Evolutionary conservation across 2,888 invertebrate genomes (phyloP).

Genomic region (Pegoplata infirma): DNA sequence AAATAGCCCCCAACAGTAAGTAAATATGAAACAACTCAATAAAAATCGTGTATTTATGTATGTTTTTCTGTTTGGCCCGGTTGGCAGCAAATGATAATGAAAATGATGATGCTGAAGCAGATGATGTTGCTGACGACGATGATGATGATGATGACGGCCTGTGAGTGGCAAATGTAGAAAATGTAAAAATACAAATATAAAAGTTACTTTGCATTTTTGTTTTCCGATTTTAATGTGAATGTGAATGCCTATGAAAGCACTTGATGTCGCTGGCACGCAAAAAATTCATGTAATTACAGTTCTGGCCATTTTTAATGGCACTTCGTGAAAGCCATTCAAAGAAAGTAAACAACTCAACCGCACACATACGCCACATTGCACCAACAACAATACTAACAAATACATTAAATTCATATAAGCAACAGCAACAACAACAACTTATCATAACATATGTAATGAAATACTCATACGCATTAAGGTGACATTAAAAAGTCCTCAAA

Average conservation of each 20-base stretch:
- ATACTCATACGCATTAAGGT: background rate
- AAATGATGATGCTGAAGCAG: background rate
- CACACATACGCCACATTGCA: slow-evolving; percentile 25
- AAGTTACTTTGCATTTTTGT: slow-evolving; percentile 14
- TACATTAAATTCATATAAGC: slow-evolving; percentile 1
- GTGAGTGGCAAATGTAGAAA: slow-evolving; percentile 12
- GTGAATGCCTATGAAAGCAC: slow-evolving; percentile 48
- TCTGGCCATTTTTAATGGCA: slow-evolving; percentile 57
- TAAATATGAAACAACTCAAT: slow-evolving; percentile 61
- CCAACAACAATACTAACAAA: slow-evolving; percentile 2
- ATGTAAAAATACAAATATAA: too few species aligned
- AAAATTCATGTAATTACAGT: slow-evolving; percentile 55
- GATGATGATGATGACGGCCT: background rate
- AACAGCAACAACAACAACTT: background rate
- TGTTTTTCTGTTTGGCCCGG: background rate
- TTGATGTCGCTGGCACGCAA: slow-evolving; percentile 58
- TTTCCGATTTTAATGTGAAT: slow-evolving; percentile 28
- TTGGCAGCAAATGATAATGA: background rate
- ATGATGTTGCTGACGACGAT: background rate
- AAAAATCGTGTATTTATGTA: slow-evolving; percentile 51
- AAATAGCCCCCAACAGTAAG: slow-evolving; percentile 59
- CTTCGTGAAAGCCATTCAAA: slow-evolving; percentile 56
- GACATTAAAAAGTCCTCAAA: too few species aligned
- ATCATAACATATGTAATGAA: slow-evolving; percentile 25
- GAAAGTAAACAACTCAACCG: slow-evolving; percentile 54